phyloP scores from a whole-genome alignment of 2,888 invertebrate species.

The Euproctis similis region DNA sequence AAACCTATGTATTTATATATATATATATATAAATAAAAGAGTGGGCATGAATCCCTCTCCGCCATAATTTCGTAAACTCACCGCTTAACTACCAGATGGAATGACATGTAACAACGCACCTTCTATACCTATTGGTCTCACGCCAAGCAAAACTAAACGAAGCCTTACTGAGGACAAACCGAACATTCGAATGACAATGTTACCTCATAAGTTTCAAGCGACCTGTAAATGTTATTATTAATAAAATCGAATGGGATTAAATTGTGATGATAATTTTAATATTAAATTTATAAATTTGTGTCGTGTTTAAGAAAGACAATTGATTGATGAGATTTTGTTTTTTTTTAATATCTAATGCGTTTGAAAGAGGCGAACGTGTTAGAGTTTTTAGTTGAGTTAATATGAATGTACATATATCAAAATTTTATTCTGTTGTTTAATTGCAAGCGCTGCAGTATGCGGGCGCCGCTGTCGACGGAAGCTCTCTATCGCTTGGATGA shows the following conservation, averaged over 20 bases:
- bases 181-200: slow-evolving; percentile 13
- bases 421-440: too few relatives aligned
- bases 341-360: too few relatives aligned
- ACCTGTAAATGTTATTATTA: too few relatives aligned
- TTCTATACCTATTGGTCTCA: slow-evolving; percentile 40
- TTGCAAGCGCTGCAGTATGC: slow-evolving; percentile 1
- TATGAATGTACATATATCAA: too few relatives aligned
- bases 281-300: too few relatives aligned
- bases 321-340: too few relatives aligned
- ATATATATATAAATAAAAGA: slow-evolving; percentile 53
- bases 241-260: too few relatives aligned
- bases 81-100: slow-evolving; percentile 71
- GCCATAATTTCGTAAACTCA: slow-evolving; percentile 74
- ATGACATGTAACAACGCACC: slow-evolving; percentile 62
- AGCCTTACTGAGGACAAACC: slow-evolving; percentile 24
- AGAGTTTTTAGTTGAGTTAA: too few relatives aligned
- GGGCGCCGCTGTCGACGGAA: slow-evolving; percentile 29
- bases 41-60: slow-evolving; percentile 75
- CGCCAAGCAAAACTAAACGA: slow-evolving; percentile 64
- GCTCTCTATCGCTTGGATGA: slow-evolving; percentile 57
- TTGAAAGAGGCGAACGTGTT: too few relatives aligned
- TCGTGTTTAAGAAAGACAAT: too few relatives aligned
- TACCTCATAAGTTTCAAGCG: slow-evolving; percentile 10
- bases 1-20: slow-evolving; percentile 44
- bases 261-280: too few relatives aligned